Conservation (phyloP, 2,888 invertebrate species). For the Gibbula magus region DNA sequence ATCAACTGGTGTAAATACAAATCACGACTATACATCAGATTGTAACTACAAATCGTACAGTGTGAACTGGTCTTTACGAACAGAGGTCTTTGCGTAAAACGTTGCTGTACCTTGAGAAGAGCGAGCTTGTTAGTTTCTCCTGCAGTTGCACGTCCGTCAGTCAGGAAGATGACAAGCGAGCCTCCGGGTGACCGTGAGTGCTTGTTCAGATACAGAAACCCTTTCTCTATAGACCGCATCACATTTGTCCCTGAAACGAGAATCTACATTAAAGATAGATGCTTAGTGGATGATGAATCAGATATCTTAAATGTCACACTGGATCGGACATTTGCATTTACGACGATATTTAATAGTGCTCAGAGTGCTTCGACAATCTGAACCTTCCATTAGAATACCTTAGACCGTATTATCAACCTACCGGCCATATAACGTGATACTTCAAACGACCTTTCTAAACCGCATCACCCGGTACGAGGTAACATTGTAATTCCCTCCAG, state of each 20-base stretch:
- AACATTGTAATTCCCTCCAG: too few species aligned
- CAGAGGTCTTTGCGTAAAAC: too few species aligned
- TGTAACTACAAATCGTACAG: too few species aligned
- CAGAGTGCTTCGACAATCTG: not conserved
- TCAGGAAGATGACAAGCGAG: slow-evolving; percentile 74
- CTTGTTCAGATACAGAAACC: slow-evolving; percentile 77
- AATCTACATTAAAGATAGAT: not conserved
- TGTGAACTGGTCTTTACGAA: too few species aligned
- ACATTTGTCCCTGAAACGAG: slow-evolving; percentile 80
- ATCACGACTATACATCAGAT: too few species aligned
- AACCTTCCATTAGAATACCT: too few species aligned
- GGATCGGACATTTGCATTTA: not conserved
- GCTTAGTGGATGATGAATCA: not conserved
- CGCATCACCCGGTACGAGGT: too few species aligned
- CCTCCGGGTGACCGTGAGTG: slow-evolving; percentile 34
- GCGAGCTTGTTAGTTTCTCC: slow-evolving; percentile 63
- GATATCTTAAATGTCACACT: not conserved
- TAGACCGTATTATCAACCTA: too few species aligned
- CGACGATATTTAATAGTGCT: not conserved
- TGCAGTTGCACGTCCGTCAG: slow-evolving; percentile 75
- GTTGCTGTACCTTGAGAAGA: too few species aligned
- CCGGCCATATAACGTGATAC: too few species aligned
- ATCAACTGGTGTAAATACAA: too few species aligned
- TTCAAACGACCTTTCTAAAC: too few species aligned
- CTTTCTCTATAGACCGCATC: slow-evolving; percentile 78